A percentile compares a stretch with the other conserved stretches of the same genome.
These are phyloP conservation scores for Andrena bucephala DNA, from an alignment of 2,888 invertebrate species.

Conservation along the genomic window DNA sequence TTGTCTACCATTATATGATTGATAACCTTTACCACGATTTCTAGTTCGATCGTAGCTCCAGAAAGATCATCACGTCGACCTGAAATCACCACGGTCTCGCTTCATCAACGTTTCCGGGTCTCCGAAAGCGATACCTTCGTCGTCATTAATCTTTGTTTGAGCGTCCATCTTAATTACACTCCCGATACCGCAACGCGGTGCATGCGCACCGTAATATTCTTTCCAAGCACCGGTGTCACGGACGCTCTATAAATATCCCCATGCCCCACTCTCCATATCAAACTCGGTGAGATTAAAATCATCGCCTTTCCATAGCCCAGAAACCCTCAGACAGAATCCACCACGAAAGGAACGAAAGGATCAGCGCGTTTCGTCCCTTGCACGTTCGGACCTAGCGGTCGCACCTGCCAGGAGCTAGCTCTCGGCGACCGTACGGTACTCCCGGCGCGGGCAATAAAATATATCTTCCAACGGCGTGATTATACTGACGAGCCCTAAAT, in stretches of 20 bases:
- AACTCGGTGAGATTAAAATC: neutral
- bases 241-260: conserved; percentile 17
- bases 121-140: conserved; percentile 38
- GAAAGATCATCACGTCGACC: neutral
- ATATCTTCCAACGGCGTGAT: conserved; percentile 59
- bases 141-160: conserved; percentile 51
- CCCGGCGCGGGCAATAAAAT: conserved; percentile 59
- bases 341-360: neutral
- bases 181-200: conserved; percentile 2
- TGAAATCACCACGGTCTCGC: conserved; percentile 5
- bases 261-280: neutral
- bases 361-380: conserved; percentile 25
- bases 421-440: conserved; percentile 46
- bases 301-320: neutral
- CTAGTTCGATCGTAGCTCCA: neutral
- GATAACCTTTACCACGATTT: neutral
- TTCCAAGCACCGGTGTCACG: conserved; percentile 26
- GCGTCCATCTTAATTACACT: conserved; percentile 41
- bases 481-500: conserved; percentile 67
- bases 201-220: conserved; percentile 21
- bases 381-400: neutral
- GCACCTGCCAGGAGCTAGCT: conserved; percentile 41
- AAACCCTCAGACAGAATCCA: neutral
- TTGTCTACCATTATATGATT: neutral
- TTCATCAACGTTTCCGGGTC: conserved; percentile 40